Base-by-base conservation (phyloP, 1,140 invertebrate species). In the Zaprionus nigranus region DNA sequence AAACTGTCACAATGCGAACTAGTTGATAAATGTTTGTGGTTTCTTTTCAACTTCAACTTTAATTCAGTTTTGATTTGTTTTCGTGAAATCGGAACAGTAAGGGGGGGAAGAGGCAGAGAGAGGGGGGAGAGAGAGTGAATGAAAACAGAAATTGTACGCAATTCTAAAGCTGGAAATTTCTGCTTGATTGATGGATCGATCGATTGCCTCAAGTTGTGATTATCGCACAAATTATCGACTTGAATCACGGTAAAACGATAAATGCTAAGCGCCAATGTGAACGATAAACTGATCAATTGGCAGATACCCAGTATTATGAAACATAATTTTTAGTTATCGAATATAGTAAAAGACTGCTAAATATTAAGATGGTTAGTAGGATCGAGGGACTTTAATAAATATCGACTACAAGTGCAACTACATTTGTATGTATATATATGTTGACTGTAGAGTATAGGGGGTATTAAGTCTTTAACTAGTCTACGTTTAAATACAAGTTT, bases 1-100 rank as follows among this genome's bases (percentile, higher is more conserved):
- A 83, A 71, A 54, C 66, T 75, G 66, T 70, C 81, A 77, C 75
- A 82, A 62, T 81, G 60, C 53, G 49, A 82, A 62, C 74, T 63
- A 72, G 63, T 71, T 79, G 71, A 75, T 65, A 82, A 74, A 62
- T 62, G 79, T 58, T 61, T 9, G 51, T 38, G 62, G 43, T 54
- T 59, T 49, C 38, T 34, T 38, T 64, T 65, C 15, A n/a, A 26
- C 53, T 30, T 63, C 3, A 12, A 53, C 26, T 40, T 53, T 34
- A 4, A 53, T 26, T 72, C 5, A 30, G 11, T 57, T 26, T 43
- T 43, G n/a, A 43, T 38, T 9, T 63, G 34, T 51, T 43, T 51
- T 13, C n/a, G 13, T 49, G 22, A 46, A 30, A 38, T 26, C 38
- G 30, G 34, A 54, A 20, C 67, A 63, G n/a, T 7, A 46, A 7